Evolutionary conservation across 2,888 invertebrate genomes (phyloP).

Genomic region (Pristionchus japonicus): DNA sequence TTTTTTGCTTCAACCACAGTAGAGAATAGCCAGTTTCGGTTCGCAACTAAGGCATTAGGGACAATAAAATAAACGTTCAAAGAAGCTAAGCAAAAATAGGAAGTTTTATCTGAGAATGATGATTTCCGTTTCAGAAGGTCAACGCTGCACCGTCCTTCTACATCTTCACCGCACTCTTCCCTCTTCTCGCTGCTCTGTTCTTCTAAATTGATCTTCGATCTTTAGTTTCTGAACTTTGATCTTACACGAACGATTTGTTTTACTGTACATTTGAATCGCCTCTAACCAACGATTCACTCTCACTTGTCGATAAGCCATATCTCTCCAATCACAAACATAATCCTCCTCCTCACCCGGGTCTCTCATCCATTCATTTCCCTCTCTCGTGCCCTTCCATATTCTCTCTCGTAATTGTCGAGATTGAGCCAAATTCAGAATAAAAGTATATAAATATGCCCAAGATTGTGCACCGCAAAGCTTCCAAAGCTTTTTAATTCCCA

Average conservation of each 20-base stretch:
- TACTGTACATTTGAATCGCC: background rate
- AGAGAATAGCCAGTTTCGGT: background rate
- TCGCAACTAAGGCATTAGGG: background rate
- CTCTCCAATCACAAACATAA: background rate
- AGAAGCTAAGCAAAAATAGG: no score
- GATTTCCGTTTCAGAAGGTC: slow-evolving; percentile 32
- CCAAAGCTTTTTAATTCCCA: no score
- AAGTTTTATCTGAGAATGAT: no score
- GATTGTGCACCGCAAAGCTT: no score
- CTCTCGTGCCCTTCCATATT: background rate
- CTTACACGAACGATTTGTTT: background rate
- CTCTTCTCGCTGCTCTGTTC: background rate
- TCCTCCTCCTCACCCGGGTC: background rate
- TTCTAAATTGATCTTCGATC: background rate
- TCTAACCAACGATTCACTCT: background rate
- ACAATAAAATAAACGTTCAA: no score
- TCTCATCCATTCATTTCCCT: background rate
- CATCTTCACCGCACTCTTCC: background rate
- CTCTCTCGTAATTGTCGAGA: background rate
- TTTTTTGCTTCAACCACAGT: background rate
- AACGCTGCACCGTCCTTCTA: background rate
- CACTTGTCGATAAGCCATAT: background rate
- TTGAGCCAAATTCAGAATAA: background rate
- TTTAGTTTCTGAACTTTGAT: background rate
- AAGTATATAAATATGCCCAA: no score